These are phyloP conservation scores for Pyxicephalus adspersus DNA, from an alignment of 2,113 vertebrate genomes.

Conservation along the genomic window DNA sequence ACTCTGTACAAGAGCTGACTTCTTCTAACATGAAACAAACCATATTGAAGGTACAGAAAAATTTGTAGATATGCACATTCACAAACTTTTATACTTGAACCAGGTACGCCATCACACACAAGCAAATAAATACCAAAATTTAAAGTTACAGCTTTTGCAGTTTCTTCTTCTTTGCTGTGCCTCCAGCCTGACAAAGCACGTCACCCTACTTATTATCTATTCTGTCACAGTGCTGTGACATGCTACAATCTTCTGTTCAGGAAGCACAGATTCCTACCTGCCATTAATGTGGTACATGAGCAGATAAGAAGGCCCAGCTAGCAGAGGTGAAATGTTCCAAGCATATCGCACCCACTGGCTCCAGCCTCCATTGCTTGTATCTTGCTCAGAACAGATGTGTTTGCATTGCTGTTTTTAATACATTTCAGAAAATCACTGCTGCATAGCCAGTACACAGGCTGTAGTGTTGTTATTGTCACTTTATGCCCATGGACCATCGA, in stretches of 20 bases:
- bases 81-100: too few species aligned
- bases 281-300: conserved; percentile 17
- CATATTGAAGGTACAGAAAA: too few species aligned
- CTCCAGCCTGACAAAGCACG: background rate
- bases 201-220: background rate
- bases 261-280: background rate
- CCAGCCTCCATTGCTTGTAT: conserved; percentile 66
- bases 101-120: too few species aligned
- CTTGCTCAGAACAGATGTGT: conserved; percentile 50
- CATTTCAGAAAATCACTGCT: conserved; percentile 34
- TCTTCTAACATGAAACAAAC: too few species aligned
- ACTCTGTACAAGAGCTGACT: too few species aligned
- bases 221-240: conserved; percentile 9
- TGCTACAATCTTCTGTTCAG: background rate
- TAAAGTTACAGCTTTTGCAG: too few species aligned
- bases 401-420: conserved; percentile 30
- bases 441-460: conserved; percentile 33
- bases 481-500: conserved; percentile 38
- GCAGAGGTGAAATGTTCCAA: conserved; percentile 15
- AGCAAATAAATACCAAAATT: too few species aligned
- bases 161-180: background rate
- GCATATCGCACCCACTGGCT: background rate
- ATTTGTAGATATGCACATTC: too few species aligned
- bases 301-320: conserved; percentile 13
- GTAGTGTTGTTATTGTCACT: conserved; percentile 21